Base-by-base conservation (phyloP, 1,140 invertebrate species). In the Pseudachorutes palmiensis region DNA sequence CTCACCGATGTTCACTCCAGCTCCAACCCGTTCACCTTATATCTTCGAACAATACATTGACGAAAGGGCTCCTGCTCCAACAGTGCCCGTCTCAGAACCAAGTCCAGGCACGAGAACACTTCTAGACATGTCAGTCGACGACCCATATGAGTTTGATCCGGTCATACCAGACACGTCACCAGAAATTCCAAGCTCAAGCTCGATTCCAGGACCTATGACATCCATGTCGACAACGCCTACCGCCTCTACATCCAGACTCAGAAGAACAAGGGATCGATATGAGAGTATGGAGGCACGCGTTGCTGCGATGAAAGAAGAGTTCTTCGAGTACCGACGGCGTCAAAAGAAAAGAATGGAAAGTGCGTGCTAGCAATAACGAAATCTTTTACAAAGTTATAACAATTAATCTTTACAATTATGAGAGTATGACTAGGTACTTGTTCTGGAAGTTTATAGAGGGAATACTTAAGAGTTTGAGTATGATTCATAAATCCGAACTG, bases 261-360 rank as follows among this genome's bases (percentile, higher is more conserved):
- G 71, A 61, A 62, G 72, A 29, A 68, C 68, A 16, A 63, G 66
- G 33, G 79, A 83, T 36, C 83, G 85, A 3, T 86, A 87, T 60
- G 87, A 90, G 73, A 91, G 91, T 77, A 90, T 92, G 71, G 72
- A 74, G 76, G 90, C 91, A 2, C 82, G 94, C 60, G 90, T 96
- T 63, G 89, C 92, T 72, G 91, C 91, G 32, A 93, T 97, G 88
- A 92, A 94, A 74, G 90, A 94, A 77, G 93, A 97, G 78, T 97
- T 95, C 79, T 87, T 94, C 76, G 88, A 93, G 76, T 96, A 94
- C 79, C 83, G 92, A 63, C 87, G 91, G 75, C 82, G 91, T 45
- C 92, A 94, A 77, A 90, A 90, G 55, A 75, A 80, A 61, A 83
- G 86, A 77, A 78, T 89, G 63, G 88, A 89, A 77, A 89, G 87